Evolutionary conservation across 2,113 vertebrate species (phyloP).

Genomic region (Desmodus rotundus): DNA sequence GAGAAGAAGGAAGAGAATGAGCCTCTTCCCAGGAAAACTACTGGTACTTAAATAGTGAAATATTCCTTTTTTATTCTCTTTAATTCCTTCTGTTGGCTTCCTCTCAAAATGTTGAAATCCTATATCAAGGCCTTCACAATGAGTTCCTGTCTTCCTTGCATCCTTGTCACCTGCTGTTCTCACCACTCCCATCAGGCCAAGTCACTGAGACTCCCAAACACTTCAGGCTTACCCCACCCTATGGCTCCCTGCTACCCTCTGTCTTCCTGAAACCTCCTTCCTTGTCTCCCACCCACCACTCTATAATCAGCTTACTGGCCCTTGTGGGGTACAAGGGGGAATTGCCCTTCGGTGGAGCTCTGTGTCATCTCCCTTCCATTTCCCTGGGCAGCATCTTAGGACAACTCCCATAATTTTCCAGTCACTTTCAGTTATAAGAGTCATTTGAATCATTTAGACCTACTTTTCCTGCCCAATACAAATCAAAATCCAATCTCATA

Average conservation of each 20-base stretch:
- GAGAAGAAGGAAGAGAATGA: not conserved
- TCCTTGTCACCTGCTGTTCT: not conserved
- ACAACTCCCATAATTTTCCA: not conserved
- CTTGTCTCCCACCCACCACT: accelerated
- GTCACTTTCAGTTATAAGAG: not conserved
- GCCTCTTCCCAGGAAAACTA: not conserved
- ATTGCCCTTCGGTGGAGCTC: accelerated
- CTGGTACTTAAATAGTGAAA: not conserved
- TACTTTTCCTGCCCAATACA: not conserved
- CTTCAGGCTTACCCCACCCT: not conserved
- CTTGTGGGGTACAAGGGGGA: not conserved
- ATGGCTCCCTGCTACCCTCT: not conserved
- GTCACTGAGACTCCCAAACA: not conserved
- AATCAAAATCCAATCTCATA: not conserved
- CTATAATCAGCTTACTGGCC: not conserved
- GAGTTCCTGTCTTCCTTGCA: not conserved
- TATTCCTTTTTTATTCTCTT: not conserved
- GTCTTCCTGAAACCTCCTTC: not conserved
- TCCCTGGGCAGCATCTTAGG: not conserved
- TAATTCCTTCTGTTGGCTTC: not conserved
- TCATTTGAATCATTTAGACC: not conserved
- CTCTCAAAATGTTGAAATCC: not conserved
- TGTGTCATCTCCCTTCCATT: not conserved
- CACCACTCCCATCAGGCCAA: not conserved
- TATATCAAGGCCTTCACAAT: not conserved